A percentile compares a stretch with the other conserved stretches of the same genome.
Conservation (phyloP, 1,140 invertebrate species). For the Drosophila carrolli region DNA sequence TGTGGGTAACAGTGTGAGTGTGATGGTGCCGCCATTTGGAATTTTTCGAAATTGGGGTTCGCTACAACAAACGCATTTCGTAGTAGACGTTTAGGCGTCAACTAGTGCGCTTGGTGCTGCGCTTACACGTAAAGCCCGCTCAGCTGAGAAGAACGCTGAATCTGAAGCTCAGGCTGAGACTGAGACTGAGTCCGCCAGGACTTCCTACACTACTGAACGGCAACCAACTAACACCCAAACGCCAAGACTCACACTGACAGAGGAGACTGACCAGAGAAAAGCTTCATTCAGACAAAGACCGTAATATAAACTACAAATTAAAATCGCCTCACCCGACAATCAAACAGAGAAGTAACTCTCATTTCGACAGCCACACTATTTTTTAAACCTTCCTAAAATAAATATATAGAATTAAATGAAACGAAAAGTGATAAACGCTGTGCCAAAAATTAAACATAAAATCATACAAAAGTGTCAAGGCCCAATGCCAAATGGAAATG, state of each 20-base stretch:
- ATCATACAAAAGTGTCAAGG: slow-evolving; percentile 39
- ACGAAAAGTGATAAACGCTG: slow-evolving; percentile 67
- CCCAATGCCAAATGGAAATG: slow-evolving; percentile 22
- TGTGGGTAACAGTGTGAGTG: slow-evolving; percentile 27
- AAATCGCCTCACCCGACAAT: neutral
- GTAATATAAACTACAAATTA: neutral
- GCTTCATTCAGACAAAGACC: slow-evolving; percentile 11
- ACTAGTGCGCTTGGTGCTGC: slow-evolving; percentile 85
- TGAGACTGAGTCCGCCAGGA: slow-evolving; percentile 11
- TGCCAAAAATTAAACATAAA: slow-evolving; percentile 47
- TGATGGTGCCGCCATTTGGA: slow-evolving; percentile 83
- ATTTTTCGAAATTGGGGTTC: slow-evolving; percentile 85
- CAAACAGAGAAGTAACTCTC: neutral
- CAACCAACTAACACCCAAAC: slow-evolving; percentile 25
- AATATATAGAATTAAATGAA: slow-evolving; percentile 18
- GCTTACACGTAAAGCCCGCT: slow-evolving; percentile 75
- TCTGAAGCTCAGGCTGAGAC: slow-evolving; percentile 13
- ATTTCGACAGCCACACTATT: slow-evolving; percentile 41
- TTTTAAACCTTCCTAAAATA: slow-evolving; percentile 35
- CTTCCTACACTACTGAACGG: slow-evolving; percentile 10
- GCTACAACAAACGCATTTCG: slow-evolving; percentile 85
- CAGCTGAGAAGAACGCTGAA: slow-evolving; percentile 53
- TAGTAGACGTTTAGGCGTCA: slow-evolving; percentile 85
- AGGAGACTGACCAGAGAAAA: slow-evolving; percentile 9
- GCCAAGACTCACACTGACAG: slow-evolving; percentile 8